Evolutionary conservation across 92 coral and sea anemone genomes (phyloP), one percentile per base, ranked within the genome.

Genomic region (Parazoanthus darwini): DNA sequence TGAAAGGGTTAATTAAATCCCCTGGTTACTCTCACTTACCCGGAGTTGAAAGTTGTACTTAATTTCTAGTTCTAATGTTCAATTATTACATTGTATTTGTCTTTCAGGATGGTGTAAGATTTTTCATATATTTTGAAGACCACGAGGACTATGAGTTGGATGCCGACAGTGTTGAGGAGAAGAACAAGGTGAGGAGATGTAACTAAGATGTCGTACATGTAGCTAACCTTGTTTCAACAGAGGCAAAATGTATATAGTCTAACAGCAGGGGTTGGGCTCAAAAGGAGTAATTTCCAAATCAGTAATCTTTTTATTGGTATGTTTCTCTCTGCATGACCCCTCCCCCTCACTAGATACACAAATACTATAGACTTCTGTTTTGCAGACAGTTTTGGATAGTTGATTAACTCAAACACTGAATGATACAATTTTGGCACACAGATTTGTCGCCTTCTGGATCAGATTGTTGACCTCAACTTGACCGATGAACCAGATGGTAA

Each of bases 121-220:
- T 97, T 84, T 93, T 87, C 48, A 89, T 95, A 79, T 97, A 97
- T 82, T 92, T 95, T 85, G 99, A 97, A 63, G 95, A 92, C 44
- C 82, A 93, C 85, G 92, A 91, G 72, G 99, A 97, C 58, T 94
- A 95, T 82, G 99, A 97, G 78, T 92, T 95, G 83, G 99, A 97
- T 91, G 99, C 99, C 66, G 99, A 97, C 79, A 93, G 96, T 38
- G 93, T 92, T 39, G 99, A 97, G 46, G 99, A 97, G 93, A 97
- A 97, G 68, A 95, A 94, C 74, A 97, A 97, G 98, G 99, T 96
- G 78, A 88, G 29, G 74, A 37, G 8, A 25, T 25, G 43, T 20
- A 29, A 29, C 33, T 29, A 29, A 29, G 33, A 29, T 29, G 33
- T 54, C 0, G 51, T 51, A 51, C 58, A 51, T 51, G 58, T 51